Conservation (phyloP, 2,113 vertebrate species). For the Epinephelus lanceolatus region DNA sequence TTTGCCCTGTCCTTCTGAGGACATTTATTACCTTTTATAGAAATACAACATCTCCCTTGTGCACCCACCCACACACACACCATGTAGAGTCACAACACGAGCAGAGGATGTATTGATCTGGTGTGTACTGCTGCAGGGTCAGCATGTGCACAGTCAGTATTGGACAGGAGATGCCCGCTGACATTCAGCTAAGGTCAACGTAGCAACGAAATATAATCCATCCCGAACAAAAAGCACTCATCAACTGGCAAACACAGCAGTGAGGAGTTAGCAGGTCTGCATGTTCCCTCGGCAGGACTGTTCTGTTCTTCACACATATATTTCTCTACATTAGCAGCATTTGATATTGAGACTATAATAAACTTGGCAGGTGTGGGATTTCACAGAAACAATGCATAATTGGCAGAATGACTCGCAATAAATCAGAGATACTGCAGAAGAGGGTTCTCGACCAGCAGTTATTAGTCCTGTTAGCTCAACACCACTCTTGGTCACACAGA, state of each 20-base stretch:
- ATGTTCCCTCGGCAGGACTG: conserved; percentile 49
- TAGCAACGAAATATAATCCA: conserved; percentile 71
- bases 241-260: conserved; percentile 48
- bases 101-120: conserved; percentile 71
- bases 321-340: conserved; percentile 37
- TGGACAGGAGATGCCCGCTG: conserved; percentile 73
- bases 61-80: conserved; percentile 37
- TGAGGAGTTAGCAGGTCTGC: conserved; percentile 50
- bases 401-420: not conserved
- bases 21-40: conserved; percentile 43
- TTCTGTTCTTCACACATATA: conserved; percentile 47
- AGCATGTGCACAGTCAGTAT: conserved; percentile 74
- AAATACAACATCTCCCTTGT: conserved; percentile 10
- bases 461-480: no score
- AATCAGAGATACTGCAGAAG: not conserved
- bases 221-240: conserved; percentile 61
- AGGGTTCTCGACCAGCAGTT: not conserved
- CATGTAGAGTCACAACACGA: conserved; percentile 26
- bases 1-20: conserved; percentile 31
- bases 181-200: conserved; percentile 79
- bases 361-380: conserved; percentile 26
- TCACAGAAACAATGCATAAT: not conserved
- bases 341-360: conserved; percentile 39
- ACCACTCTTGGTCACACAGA: no score
- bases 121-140: conserved; percentile 70